These are phyloP conservation scores for Amazona finschi DNA, from an alignment of 2,797 vertebrate species.

Conservation along the genomic window DNA sequence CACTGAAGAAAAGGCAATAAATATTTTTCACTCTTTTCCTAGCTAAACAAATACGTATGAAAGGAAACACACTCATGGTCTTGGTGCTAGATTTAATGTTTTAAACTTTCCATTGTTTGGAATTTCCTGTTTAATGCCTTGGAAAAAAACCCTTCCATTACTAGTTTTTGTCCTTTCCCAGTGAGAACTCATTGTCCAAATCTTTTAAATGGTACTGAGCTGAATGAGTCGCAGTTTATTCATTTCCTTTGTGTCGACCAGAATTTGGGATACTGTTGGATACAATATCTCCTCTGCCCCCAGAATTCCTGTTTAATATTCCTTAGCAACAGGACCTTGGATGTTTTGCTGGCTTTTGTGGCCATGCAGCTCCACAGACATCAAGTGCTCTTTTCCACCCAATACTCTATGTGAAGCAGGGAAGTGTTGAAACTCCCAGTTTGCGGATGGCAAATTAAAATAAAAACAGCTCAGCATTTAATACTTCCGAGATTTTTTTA, in stretches of 20 bases:
- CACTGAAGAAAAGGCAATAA: constrained; percentile 23
- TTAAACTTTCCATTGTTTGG: constrained; percentile 52
- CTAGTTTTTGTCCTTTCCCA: constrained; percentile 40
- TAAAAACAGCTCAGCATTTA: background rate
- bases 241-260: constrained; percentile 48
- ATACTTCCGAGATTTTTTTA: background rate
- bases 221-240: constrained; percentile 45
- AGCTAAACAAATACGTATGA: constrained; percentile 2
- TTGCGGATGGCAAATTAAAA: background rate
- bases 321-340: constrained; percentile 50
- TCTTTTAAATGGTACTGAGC: constrained; percentile 30
- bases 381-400: background rate
- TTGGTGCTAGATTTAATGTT: constrained; percentile 32
- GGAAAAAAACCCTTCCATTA: constrained; percentile 12
- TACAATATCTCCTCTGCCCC: constrained; percentile 33
- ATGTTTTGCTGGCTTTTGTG: constrained; percentile 35
- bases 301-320: constrained; percentile 57
- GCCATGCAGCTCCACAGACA: background rate
- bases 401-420: background rate
- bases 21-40: constrained; percentile 39
- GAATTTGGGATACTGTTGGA: constrained; percentile 35
- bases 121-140: constrained; percentile 57
- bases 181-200: constrained; percentile 30
- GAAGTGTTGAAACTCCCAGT: background rate
- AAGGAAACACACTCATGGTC: constrained; percentile 53